Conservation (phyloP, 2,797 vertebrate genomes). For the Sebastes nivosus region DNA sequence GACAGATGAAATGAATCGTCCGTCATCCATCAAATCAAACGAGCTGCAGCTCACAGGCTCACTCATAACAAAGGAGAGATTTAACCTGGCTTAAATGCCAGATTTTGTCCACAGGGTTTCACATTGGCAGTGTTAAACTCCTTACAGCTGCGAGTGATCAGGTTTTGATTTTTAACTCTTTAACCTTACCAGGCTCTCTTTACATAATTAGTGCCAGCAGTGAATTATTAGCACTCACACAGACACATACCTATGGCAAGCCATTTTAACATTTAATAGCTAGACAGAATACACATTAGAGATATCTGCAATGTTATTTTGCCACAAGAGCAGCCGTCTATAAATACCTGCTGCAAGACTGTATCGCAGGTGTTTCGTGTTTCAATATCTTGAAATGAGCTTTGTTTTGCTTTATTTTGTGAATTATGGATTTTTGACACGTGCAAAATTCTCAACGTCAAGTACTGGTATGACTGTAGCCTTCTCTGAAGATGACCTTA, state of each 20-base stretch:
- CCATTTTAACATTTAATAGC: no score
- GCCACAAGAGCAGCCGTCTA: neutral
- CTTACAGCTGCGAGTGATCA: neutral
- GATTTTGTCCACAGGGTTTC: neutral
- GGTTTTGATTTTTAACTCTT: neutral
- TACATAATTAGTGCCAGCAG: neutral
- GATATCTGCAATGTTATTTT: no score
- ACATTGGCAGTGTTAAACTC: neutral
- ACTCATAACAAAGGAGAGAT: neutral
- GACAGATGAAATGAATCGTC: neutral
- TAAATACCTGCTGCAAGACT: neutral
- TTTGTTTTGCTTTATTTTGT: neutral
- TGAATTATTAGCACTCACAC: neutral
- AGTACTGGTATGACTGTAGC: neutral
- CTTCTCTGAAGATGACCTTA: neutral
- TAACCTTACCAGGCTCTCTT: neutral
- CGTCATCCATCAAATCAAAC: neutral
- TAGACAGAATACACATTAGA: no score
- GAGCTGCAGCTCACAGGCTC: neutral
- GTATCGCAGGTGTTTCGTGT: neutral
- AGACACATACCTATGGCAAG: neutral
- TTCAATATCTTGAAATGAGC: neutral
- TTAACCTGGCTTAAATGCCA: neutral
- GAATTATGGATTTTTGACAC: neutral
- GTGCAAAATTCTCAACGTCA: neutral